phyloP scores from a whole-genome alignment of 2,113 vertebrate species.

The Steatornis caripensis region DNA sequence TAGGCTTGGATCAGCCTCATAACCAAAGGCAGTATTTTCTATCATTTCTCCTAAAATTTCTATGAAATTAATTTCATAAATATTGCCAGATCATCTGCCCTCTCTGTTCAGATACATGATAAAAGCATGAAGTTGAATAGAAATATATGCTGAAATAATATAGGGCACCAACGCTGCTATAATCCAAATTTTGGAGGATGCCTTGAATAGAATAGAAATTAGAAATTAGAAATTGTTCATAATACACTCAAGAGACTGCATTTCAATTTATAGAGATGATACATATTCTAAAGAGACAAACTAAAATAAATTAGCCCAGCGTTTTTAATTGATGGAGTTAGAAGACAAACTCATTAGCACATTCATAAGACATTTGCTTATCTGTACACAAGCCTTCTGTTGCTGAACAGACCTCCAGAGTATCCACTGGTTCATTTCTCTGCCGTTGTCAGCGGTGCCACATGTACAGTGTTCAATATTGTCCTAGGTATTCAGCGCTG shows the following conservation, averaged over 20 bases:
- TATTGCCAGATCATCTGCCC: background rate
- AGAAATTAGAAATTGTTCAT: background rate
- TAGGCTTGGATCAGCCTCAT: background rate
- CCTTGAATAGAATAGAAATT: background rate
- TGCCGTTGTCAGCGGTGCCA: background rate
- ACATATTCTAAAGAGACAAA: background rate
- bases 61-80: background rate
- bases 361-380: conserved; percentile 36
- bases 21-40: background rate
- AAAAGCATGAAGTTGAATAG: background rate
- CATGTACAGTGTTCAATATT: background rate
- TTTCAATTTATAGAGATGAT: background rate
- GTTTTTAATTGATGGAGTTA: background rate
- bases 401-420: background rate
- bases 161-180: background rate
- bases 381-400: background rate
- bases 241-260: background rate
- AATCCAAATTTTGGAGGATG: background rate
- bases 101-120: background rate
- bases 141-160: background rate
- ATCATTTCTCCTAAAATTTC: background rate
- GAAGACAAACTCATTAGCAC: conserved; percentile 34
- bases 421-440: conserved; percentile 20
- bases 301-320: conserved; percentile 5
- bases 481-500: conserved; percentile 35